These are phyloP conservation scores for Asarcornis scutulata DNA, from an alignment of 2,113 vertebrate genomes.

Conservation along the genomic window DNA sequence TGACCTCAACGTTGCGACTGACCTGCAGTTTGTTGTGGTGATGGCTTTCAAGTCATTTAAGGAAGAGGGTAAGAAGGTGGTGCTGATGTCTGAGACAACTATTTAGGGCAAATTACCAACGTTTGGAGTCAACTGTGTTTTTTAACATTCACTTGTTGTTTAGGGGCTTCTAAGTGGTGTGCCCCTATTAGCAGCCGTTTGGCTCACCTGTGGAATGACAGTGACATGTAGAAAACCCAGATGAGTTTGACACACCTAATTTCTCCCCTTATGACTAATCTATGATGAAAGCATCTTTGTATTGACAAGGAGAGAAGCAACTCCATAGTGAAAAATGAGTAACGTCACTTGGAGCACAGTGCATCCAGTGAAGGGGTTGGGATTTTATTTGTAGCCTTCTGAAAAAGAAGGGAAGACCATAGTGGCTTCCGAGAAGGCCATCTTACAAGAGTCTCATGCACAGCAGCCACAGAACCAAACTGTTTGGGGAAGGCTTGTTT, in stretches of 20 bases:
- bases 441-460: not conserved
- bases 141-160: not conserved
- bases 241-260: not conserved
- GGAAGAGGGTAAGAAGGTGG: not conserved
- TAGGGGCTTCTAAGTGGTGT: not conserved
- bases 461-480: not conserved
- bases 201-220: not conserved
- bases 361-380: not conserved
- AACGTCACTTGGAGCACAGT: not conserved
- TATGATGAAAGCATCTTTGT: not conserved
- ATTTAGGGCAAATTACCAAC: not conserved
- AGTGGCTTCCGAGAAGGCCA: not conserved
- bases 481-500: not conserved
- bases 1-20: constrained; percentile 25
- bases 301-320: not conserved
- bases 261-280: not conserved
- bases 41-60: not conserved
- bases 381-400: not conserved
- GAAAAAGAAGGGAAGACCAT: not conserved
- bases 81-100: not conserved
- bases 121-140: not conserved
- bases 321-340: not conserved
- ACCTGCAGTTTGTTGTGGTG: not conserved
- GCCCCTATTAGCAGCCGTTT: not conserved
- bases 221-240: not conserved